These are phyloP conservation scores for Lycocerus yunnanus DNA, from an alignment of 2,888 invertebrate species.

Conservation along the genomic window DNA sequence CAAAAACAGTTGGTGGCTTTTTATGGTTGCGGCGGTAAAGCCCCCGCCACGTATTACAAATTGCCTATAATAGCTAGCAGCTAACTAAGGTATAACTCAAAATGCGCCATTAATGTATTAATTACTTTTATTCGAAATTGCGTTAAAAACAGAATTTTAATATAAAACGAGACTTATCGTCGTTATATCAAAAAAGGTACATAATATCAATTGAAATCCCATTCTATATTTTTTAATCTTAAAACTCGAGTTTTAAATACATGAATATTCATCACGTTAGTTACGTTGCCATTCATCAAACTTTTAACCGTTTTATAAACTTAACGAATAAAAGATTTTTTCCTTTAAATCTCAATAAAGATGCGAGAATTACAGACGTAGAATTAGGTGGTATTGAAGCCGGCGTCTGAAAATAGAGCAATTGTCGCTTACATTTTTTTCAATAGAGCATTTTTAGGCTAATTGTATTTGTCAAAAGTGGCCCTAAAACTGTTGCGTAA, in stretches of 20 bases:
- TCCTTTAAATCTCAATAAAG: slow-evolving; percentile 46
- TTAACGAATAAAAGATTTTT: slow-evolving; percentile 46
- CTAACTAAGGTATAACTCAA: not conserved
- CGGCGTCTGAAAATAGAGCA: slow-evolving; percentile 45
- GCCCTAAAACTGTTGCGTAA: slow-evolving; percentile 23
- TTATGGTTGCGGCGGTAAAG: not conserved
- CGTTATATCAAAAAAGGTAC: not conserved
- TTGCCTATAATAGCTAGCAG: not conserved
- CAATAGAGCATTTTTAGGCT: slow-evolving; percentile 43
- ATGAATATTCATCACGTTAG: slow-evolving; percentile 50
- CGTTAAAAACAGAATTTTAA: not conserved
- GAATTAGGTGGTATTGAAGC: slow-evolving; percentile 51
- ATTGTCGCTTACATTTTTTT: slow-evolving; percentile 51
- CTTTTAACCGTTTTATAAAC: slow-evolving; percentile 48
- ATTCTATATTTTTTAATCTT: slow-evolving; percentile 26
- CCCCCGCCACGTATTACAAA: not conserved
- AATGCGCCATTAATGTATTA: not conserved
- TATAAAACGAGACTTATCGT: not conserved
- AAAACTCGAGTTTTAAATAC: slow-evolving; percentile 39
- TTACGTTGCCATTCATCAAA: slow-evolving; percentile 47
- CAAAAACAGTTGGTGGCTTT: not conserved
- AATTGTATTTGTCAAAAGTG: slow-evolving; percentile 38
- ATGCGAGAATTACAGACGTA: slow-evolving; percentile 46
- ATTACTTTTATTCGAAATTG: not conserved
- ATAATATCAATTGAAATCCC: slow-evolving; percentile 25